A percentile compares a stretch with the other conserved stretches of the same genome.
These are phyloP conservation scores for Montifringilla adamsi DNA, from an alignment of 2,113 vertebrate genomes.

Conservation along the genomic window DNA sequence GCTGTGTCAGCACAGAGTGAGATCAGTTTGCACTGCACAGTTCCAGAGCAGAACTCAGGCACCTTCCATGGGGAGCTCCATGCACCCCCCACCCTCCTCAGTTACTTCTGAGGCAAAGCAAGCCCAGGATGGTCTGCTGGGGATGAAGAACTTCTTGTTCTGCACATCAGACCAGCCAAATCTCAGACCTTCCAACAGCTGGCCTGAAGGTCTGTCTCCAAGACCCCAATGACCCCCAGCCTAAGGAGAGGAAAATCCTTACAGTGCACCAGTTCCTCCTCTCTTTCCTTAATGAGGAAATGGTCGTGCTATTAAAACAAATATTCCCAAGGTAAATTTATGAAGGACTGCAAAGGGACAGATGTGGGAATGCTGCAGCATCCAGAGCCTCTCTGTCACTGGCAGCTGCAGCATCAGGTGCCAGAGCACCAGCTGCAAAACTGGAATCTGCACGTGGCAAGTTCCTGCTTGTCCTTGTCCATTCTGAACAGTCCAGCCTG, in stretches of 20 bases:
- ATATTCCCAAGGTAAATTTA: neutral
- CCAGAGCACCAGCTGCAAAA: neutral
- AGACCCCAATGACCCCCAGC: neutral
- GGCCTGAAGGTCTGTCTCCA: neutral
- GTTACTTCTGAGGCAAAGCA: neutral
- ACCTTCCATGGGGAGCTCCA: neutral
- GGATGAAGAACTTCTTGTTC: neutral
- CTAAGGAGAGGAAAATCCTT: neutral
- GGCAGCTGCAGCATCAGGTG: accelerated
- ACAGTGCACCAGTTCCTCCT: neutral
- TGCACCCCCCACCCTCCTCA: no score
- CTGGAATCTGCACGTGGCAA: neutral
- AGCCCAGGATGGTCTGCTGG: neutral
- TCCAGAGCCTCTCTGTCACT: accelerated
- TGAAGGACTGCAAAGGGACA: neutral
- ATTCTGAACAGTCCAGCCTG: neutral
- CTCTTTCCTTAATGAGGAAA: neutral
- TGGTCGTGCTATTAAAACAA: neutral
- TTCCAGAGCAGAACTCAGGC: accelerated
- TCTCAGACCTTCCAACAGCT: neutral
- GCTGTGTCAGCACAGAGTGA: neutral
- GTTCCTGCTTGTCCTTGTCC: neutral
- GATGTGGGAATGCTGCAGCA: neutral
- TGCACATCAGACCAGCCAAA: neutral
- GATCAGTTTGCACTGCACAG: neutral